Conservation (phyloP, 2,888 invertebrate genomes). For the Plagodis pulveraria region DNA sequence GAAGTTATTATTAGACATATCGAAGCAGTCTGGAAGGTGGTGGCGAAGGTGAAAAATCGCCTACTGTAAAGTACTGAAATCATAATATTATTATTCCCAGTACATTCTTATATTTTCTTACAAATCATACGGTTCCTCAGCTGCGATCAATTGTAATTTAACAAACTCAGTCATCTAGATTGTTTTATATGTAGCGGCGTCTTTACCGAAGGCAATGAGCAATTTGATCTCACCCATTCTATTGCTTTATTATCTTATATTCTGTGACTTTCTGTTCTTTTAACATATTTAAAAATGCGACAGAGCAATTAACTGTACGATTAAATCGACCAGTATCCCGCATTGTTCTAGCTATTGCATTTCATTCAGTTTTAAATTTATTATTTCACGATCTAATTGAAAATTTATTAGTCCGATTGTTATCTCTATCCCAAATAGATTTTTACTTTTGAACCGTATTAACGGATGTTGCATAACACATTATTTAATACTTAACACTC, state of each 20-base stretch:
- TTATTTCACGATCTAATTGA: constrained; percentile 12
- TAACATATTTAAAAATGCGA: constrained; percentile 2
- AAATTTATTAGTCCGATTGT: constrained; percentile 30
- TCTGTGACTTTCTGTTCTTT: constrained; percentile 1
- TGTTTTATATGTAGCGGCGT: constrained; percentile 1
- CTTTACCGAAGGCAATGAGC: constrained; percentile 5
- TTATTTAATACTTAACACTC: constrained; percentile 51
- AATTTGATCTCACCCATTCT: constrained; percentile 6
- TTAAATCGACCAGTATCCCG: neutral
- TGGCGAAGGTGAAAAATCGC: too few species aligned
- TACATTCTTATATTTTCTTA: too few species aligned
- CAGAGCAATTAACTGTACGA: neutral
- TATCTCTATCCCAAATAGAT: constrained; percentile 46
- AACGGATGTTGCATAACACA: constrained; percentile 54
- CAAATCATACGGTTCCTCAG: too few species aligned
- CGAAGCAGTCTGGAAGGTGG: too few species aligned
- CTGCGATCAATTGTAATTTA: neutral
- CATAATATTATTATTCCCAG: too few species aligned
- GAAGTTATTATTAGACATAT: too few species aligned
- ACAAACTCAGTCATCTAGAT: constrained; percentile 11
- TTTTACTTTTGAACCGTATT: constrained; percentile 46
- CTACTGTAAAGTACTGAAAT: too few species aligned
- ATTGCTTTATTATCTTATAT: constrained; percentile 3
- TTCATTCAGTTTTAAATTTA: neutral
- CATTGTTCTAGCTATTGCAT: constrained; percentile 1